Evolutionary conservation across 2,888 invertebrate species (phyloP), one percentile per base, ranked within the genome.

Genomic region (Stictocephala bisonia): DNA sequence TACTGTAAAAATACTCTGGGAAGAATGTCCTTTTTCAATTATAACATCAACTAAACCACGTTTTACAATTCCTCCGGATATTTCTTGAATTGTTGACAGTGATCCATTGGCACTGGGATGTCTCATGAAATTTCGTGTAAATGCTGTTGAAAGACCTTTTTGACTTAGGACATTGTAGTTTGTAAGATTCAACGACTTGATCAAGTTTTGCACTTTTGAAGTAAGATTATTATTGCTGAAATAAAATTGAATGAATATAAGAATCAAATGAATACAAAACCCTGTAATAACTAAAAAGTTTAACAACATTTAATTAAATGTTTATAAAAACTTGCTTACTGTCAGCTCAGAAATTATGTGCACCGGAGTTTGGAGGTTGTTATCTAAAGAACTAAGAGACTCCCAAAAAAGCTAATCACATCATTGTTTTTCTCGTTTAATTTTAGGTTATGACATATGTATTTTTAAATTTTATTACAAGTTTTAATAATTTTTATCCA

Each of bases 11-110:
- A 92, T 83, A 73, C 90, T 89, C 35, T 89, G 85, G 67, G 86
- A 82, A 7, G 85, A 82, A 0, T 85, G 84, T 0, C 86, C 84
- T 26, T 88, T 87, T 31, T 88, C 85, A 50, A 94, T 79, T 58
- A 89, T 84, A 1, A 94, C 88, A 82, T 93, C 90, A 66, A 95
- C 93, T 0, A 89, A 86, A 27, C 93, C 93, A 70, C 91, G 86
- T 83, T 94, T 94, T 66, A 94, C 84, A 1, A 94, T 86, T 4
- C 93, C 93, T 24, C 89, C 87, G 40, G 87, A 87, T 53, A 93
- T 90, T 83, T 94, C 94, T 82, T 94, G 92, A 3, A 89, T 84
- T n/a, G 90, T 89, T 0, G 90, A 81, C 35, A 91, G 82, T n/a
- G 87, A 87, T 15, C 91, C 91, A 78, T 91, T 91, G 58, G 86